phyloP scores from a whole-genome alignment of 2,888 invertebrate species.

The Lysandra bellargus region DNA sequence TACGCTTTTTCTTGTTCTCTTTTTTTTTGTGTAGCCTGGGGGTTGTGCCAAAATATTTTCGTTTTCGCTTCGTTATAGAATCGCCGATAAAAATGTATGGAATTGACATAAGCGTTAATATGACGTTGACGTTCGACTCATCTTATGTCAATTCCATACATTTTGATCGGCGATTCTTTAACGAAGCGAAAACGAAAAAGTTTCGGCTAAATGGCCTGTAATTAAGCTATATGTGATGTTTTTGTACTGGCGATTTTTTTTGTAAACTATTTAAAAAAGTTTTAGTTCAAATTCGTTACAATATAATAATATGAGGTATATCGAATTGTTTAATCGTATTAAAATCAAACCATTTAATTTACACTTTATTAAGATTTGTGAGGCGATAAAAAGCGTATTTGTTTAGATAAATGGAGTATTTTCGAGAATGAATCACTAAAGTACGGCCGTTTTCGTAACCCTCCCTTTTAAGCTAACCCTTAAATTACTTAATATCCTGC shows the following conservation, averaged over 20 bases:
- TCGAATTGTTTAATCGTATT: background rate
- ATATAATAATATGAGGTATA: background rate
- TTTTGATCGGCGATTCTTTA: too few species aligned
- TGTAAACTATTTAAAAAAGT: too few species aligned
- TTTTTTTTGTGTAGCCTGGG: background rate
- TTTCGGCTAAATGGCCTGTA: background rate
- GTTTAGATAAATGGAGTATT: constrained; percentile 10
- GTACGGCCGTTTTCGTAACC: background rate
- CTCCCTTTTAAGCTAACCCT: constrained; percentile 4
- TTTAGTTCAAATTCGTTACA: too few species aligned
- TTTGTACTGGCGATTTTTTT: too few species aligned
- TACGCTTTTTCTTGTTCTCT: background rate
- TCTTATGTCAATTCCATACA: too few species aligned
- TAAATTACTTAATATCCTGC: background rate
- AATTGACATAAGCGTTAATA: too few species aligned
- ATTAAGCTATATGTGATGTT: background rate
- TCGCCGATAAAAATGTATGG: too few species aligned
- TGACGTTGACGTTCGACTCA: too few species aligned
- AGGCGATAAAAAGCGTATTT: constrained; percentile 2
- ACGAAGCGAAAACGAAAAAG: too few species aligned
- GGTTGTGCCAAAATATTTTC: too few species aligned
- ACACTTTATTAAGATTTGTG: background rate
- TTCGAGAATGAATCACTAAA: background rate
- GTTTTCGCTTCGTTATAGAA: too few species aligned
- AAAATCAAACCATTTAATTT: background rate